Evolutionary conservation across 2,888 invertebrate species (phyloP).

Genomic region (Drosophila austrosaltans): DNA sequence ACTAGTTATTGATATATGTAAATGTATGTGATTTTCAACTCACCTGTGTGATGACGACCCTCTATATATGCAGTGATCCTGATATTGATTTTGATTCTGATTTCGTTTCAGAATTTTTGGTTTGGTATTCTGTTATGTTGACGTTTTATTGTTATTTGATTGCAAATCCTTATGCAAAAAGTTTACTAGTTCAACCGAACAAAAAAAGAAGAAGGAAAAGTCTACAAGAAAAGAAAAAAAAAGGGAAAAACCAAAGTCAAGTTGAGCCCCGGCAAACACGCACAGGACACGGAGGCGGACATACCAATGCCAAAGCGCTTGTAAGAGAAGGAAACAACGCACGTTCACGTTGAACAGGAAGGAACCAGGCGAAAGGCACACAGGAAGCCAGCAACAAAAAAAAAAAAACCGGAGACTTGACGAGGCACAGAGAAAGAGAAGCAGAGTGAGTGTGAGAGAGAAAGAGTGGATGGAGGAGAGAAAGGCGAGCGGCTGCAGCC

Average conservation of each 20-base stretch:
- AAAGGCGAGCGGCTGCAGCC: constrained; percentile 35
- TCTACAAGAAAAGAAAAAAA: constrained; percentile 22
- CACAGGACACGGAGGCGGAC: constrained; percentile 36
- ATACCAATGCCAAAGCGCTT: constrained; percentile 45
- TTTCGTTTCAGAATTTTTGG: neutral
- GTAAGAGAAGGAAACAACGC: constrained; percentile 66
- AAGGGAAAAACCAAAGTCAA: constrained; percentile 14
- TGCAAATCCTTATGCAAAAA: constrained; percentile 30
- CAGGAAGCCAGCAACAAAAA: constrained; percentile 64
- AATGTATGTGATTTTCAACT: constrained; percentile 26
- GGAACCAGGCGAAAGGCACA: constrained; percentile 66
- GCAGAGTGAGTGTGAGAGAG: constrained; percentile 45
- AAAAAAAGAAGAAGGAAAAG: constrained; percentile 3
- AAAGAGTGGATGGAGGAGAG: constrained; percentile 2
- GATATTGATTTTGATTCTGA: constrained; percentile 32
- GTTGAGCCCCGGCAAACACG: constrained; percentile 46
- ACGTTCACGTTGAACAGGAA: constrained; percentile 76
- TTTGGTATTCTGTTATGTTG: constrained; percentile 23
- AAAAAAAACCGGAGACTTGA: constrained; percentile 30
- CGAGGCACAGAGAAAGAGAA: constrained; percentile 7
- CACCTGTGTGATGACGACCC: constrained; percentile 25
- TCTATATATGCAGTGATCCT: neutral
- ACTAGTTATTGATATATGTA: constrained; percentile 20
- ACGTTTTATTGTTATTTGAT: constrained; percentile 49
- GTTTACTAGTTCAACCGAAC: constrained; percentile 29